Evolutionary conservation across 2,797 vertebrate species (phyloP).

Genomic region (Bryconaethiops microstoma): DNA sequence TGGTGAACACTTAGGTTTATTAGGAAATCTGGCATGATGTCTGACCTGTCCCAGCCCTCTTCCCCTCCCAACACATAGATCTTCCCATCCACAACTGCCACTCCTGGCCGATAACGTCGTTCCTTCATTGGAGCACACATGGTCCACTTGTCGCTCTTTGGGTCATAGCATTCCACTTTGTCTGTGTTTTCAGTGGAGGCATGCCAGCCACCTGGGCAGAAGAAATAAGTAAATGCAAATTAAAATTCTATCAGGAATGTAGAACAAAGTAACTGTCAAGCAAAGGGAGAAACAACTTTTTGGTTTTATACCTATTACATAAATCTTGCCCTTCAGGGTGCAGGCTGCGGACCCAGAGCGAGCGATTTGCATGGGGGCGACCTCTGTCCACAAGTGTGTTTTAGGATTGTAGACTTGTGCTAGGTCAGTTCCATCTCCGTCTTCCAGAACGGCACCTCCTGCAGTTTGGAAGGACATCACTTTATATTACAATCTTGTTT

Average conservation of each 20-base stretch:
- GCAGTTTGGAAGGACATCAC: neutral
- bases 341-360: conserved; percentile 84
- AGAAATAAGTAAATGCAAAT: neutral
- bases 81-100: conserved; percentile 80
- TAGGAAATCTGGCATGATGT: neutral
- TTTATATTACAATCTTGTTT: neutral
- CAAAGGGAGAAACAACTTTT: neutral
- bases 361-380: conserved; percentile 82
- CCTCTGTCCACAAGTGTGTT: conserved; percentile 74
- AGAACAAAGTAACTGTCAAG: neutral
- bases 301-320: conserved; percentile 76
- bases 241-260: neutral
- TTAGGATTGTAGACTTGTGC: conserved; percentile 84
- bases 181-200: conserved; percentile 84
- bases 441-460: conserved; percentile 79
- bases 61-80: conserved; percentile 84
- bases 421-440: conserved; percentile 81
- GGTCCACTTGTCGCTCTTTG: conserved; percentile 81
- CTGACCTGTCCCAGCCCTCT: conserved; percentile 84
- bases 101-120: conserved; percentile 79
- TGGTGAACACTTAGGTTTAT: too few relatives aligned
- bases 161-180: conserved; percentile 83
- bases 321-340: conserved; percentile 82
- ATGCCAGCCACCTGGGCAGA: conserved; percentile 79
- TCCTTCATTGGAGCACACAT: conserved; percentile 86